These are phyloP conservation scores for Trileptium ribeirensis DNA, from an alignment of 2,888 invertebrate genomes.

Conservation along the genomic window DNA sequence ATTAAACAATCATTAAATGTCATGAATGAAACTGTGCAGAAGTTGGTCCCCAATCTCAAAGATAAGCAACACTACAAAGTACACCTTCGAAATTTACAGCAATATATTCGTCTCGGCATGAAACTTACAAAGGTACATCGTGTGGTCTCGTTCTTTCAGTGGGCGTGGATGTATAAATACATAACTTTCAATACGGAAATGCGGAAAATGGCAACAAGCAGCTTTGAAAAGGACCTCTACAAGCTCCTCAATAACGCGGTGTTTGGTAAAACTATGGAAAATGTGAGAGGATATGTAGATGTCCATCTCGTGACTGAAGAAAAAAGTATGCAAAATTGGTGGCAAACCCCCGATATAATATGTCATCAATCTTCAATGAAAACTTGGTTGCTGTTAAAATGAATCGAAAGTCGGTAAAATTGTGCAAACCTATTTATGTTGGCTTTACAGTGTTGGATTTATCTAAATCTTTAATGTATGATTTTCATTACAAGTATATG, in stretches of 20 bases:
- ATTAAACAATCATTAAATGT: neutral
- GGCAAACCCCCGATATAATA: neutral
- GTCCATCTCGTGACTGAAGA: conserved; percentile 40
- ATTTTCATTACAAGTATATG: neutral
- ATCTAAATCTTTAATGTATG: neutral
- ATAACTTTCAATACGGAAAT: neutral
- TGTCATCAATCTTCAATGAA: neutral
- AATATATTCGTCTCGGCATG: neutral
- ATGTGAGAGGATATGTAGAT: conserved; percentile 50
- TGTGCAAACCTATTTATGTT: conserved; percentile 1
- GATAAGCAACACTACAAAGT: neutral
- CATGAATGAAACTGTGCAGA: neutral
- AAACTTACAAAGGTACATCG: neutral
- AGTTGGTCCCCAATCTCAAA: neutral
- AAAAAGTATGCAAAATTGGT: neutral
- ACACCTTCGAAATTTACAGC: neutral
- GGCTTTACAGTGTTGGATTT: conserved; percentile 2
- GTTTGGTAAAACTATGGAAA: conserved; percentile 54
- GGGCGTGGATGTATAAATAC: neutral
- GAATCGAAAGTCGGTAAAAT: neutral
- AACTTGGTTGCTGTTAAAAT: conserved; percentile 8
- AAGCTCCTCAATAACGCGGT: conserved; percentile 49
- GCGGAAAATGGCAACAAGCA: neutral
- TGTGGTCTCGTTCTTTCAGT: neutral
- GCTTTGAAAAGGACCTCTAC: neutral